A percentile compares a stretch with the other conserved stretches of the same genome.
These are phyloP conservation scores for Rhogogaster chlorosoma DNA, from an alignment of 2,888 invertebrate genomes.

Conservation along the genomic window DNA sequence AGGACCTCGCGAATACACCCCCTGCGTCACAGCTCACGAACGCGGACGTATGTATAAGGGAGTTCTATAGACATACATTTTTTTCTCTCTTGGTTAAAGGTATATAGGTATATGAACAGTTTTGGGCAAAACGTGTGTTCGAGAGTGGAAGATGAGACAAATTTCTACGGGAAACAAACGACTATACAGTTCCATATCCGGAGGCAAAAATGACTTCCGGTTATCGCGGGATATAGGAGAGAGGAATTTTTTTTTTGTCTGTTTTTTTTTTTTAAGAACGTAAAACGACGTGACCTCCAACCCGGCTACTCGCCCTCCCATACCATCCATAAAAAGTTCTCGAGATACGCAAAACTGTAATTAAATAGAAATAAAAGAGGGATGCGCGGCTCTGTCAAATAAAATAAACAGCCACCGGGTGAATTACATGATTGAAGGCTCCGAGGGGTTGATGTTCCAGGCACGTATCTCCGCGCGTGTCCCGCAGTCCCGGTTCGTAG, in stretches of 20 bases:
- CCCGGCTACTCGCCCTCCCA: background rate
- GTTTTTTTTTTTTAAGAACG: background rate
- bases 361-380: conserved; percentile 43
- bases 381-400: conserved; percentile 51
- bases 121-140: background rate
- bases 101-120: background rate
- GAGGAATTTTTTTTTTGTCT: conserved; percentile 5
- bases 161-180: conserved; percentile 22
- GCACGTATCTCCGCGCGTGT: conserved; percentile 39
- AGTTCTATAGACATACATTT: background rate
- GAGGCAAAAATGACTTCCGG: conserved; percentile 36
- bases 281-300: background rate
- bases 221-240: conserved; percentile 5
- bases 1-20: conserved; percentile 33
- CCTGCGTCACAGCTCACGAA: conserved; percentile 40
- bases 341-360: conserved; percentile 33
- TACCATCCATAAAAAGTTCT: conserved; percentile 2
- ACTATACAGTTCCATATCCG: conserved; percentile 25
- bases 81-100: background rate
- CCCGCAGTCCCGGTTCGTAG: background rate
- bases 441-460: conserved; percentile 45
- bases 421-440: conserved; percentile 58
- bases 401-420: conserved; percentile 46
- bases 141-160: conserved; percentile 37
- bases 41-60: background rate